A percentile compares a stretch with the other conserved stretches of the same genome.
These are phyloP conservation scores for Corythoichthys haematopterus DNA, from an alignment of 2,113 vertebrate genomes.

Conservation along the genomic window DNA sequence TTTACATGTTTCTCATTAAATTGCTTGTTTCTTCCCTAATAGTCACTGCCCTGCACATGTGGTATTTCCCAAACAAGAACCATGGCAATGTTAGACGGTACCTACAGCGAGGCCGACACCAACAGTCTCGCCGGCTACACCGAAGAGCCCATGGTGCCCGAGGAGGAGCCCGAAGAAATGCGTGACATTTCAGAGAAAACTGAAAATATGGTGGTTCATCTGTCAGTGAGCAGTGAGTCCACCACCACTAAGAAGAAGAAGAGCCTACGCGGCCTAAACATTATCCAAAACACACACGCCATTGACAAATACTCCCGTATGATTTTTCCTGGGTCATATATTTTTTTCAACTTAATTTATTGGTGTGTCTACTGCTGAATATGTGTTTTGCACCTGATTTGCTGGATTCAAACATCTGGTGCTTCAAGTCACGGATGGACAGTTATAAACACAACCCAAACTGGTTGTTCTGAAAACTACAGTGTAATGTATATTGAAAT, in stretches of 20 bases:
- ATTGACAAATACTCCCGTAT: conserved; percentile 94
- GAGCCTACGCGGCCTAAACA: conserved; percentile 76
- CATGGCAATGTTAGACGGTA: conserved; percentile 86
- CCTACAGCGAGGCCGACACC: conserved; percentile 85
- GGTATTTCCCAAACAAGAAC: conserved; percentile 82
- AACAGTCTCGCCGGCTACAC: conserved; percentile 90
- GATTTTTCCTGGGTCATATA: conserved; percentile 92
- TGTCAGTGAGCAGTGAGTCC: conserved; percentile 81
- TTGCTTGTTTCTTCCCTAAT: neutral
- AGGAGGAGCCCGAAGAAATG: conserved; percentile 75
- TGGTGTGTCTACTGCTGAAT: conserved; percentile 92
- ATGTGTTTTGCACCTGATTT: neutral
- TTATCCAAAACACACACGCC: conserved; percentile 89
- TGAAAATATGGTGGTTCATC: conserved; percentile 84
- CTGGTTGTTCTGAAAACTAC: no score
- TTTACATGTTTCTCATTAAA: neutral
- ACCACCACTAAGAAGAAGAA: conserved; percentile 83
- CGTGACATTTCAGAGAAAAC: conserved; percentile 79
- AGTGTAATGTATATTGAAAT: no score
- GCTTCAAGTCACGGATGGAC: no score
- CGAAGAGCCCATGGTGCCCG: conserved; percentile 75
- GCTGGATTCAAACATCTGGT: no score
- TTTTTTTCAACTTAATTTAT: conserved; percentile 97
- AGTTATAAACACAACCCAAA: no score
- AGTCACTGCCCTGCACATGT: conserved; percentile 82